Evolutionary conservation across 2,113 vertebrate species (phyloP).

Genomic region (Labrus mixtus): DNA sequence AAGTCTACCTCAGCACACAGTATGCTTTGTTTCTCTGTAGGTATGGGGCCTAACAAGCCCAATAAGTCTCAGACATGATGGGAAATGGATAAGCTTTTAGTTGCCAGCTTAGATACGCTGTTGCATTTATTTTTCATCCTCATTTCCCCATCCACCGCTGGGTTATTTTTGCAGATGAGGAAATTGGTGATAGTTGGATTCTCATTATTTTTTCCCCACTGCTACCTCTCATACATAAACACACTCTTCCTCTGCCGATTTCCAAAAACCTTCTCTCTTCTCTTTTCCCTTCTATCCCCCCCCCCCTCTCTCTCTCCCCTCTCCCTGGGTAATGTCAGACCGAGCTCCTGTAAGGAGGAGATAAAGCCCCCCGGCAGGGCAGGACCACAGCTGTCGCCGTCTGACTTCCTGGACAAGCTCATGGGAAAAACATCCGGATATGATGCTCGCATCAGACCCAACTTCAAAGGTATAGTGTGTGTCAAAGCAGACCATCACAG

Average conservation of each 20-base stretch:
- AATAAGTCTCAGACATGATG: constrained; percentile 61
- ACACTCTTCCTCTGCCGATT: constrained; percentile 25
- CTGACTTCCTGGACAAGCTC: constrained; percentile 97
- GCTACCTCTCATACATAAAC: constrained; percentile 35
- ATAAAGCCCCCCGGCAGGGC: constrained; percentile 84
- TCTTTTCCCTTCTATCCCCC: constrained; percentile 38
- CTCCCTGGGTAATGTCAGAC: constrained; percentile 79
- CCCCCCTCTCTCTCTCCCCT: constrained; percentile 2
- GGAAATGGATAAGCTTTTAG: constrained; percentile 50
- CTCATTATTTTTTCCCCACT: constrained; percentile 27
- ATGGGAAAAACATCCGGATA: constrained; percentile 95
- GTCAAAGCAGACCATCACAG: constrained; percentile 15
- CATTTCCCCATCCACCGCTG: constrained; percentile 47
- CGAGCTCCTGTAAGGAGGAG: constrained; percentile 91
- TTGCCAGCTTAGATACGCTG: constrained; percentile 53
- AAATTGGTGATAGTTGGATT: constrained; percentile 54
- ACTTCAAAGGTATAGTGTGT: constrained; percentile 92
- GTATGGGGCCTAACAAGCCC: constrained; percentile 40
- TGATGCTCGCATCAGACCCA: constrained; percentile 93
- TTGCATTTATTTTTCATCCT: constrained; percentile 58
- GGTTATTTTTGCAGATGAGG: constrained; percentile 59
- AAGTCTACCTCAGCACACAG: constrained; percentile 39
- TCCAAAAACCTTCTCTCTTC: constrained; percentile 36
- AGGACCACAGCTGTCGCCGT: constrained; percentile 88
- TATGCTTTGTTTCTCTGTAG: constrained; percentile 45